Evolutionary conservation across 2,113 vertebrate genomes (phyloP).

Genomic region (Meriones unguiculatus): DNA sequence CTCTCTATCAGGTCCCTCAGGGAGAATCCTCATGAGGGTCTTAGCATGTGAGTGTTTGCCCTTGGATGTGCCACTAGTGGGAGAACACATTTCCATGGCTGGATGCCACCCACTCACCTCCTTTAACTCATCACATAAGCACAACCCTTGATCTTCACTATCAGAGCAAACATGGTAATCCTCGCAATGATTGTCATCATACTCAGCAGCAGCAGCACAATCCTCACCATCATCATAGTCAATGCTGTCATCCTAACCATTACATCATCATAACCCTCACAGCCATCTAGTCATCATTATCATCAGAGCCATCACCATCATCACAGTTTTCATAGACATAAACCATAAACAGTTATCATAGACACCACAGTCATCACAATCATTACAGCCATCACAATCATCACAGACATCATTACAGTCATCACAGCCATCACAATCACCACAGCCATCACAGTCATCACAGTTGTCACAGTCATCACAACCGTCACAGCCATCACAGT

Average conservation of each 20-base stretch:
- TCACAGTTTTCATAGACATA: neutral
- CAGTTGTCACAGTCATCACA: accelerated
- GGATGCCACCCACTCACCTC: neutral
- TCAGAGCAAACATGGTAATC: neutral
- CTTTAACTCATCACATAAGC: neutral
- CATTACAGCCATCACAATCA: neutral
- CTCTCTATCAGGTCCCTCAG: neutral
- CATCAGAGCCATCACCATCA: neutral
- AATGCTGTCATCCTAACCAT: neutral
- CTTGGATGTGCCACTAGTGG: neutral
- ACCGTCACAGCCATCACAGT: accelerated
- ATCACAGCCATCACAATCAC: neutral
- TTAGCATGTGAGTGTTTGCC: neutral
- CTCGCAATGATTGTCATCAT: neutral
- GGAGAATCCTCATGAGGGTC: neutral
- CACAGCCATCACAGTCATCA: neutral
- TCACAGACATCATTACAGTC: neutral
- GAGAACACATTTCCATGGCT: neutral
- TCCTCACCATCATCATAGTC: neutral
- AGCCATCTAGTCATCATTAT: neutral
- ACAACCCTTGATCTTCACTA: neutral
- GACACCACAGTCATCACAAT: neutral
- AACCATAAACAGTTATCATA: neutral
- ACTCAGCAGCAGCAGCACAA: too few species aligned
- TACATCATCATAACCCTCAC: neutral